Evolutionary conservation across 2,888 invertebrate genomes (phyloP).

Genomic region (Galeopsomyia nigrocyanea): DNA sequence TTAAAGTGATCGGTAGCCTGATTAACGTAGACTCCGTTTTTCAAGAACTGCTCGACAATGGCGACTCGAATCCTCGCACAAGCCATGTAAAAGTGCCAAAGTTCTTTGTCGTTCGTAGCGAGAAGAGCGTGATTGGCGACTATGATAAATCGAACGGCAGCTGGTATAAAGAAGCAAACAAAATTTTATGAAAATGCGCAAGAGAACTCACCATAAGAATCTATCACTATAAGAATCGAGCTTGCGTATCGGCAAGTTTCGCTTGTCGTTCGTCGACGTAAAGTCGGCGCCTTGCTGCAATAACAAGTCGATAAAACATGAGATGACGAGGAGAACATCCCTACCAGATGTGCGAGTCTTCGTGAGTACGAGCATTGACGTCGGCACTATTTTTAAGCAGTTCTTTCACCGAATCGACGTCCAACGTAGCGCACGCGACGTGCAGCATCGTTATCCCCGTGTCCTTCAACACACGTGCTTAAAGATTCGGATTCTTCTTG

Average conservation of each 20-base stretch:
- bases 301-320: neutral
- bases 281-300: neutral
- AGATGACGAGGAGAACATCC: too few relatives aligned
- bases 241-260: neutral
- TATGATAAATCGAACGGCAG: neutral
- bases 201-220: too few relatives aligned
- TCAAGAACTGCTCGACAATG: slow-evolving; percentile 5
- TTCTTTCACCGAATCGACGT: too few relatives aligned
- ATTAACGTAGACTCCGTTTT: neutral
- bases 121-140: neutral
- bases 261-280: neutral
- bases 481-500: too few relatives aligned
- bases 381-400: neutral
- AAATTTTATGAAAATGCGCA: too few relatives aligned
- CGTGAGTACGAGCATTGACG: neutral
- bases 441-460: neutral
- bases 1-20: neutral
- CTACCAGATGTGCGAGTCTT: neutral
- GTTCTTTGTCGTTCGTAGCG: too few relatives aligned
- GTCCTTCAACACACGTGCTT: too few relatives aligned
- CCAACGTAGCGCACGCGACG: neutral
- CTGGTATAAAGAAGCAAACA: too few relatives aligned
- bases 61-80: neutral
- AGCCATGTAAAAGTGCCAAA: neutral
- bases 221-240: too few relatives aligned